Base-by-base conservation (phyloP, 2,888 invertebrate genomes). In the Platypus cylindrus region DNA sequence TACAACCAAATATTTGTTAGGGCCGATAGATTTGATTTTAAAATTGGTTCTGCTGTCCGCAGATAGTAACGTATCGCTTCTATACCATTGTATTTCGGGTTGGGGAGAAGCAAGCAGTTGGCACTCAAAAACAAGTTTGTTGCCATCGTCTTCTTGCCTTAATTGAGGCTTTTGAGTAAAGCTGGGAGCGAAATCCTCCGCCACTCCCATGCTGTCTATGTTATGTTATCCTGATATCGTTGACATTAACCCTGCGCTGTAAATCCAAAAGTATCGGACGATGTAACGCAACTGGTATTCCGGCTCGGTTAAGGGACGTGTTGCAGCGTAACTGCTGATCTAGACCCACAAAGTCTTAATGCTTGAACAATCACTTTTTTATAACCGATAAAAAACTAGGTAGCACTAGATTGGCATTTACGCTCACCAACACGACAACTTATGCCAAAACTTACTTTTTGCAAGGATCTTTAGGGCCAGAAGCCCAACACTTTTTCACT, bases 101-200 rank as follows among this genome's bases (percentile, higher is more conserved):
- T 85, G 84, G 25, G 91, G 91, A 43, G 80, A 71, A 49, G 84
- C 81, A 54, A 85, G 65, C 54, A 93, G 71, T 64, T 90, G 85
- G 65, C 91, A 93, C 64, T 91, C 91, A 69, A 93, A 91, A 54
- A 93, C 78, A 59, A 93, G 75, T 58, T 86, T 80, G 69, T 91
- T 91, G 54, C 91, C 91, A 61, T 91, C 91, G 63, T 91, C 91
- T 63, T 94, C 94, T 65, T 95, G 93, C 50, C 91, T 75, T 54
- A 95, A 76, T 65, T 89, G 87, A 48, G 94, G 94, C 78, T 94
- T 94, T 71, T 93, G 90, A 51, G 90, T 89, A 73, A 95, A 94
- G 75, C 91, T 93, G 65, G 94, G 94, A 69, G 94, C 91, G 71
- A 90, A 84, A 68, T 91, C 90, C 67, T 91, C 91, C 62, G 80